These are phyloP conservation scores for Folsomia candida DNA, from an alignment of 2,888 invertebrate genomes.

Conservation along the genomic window DNA sequence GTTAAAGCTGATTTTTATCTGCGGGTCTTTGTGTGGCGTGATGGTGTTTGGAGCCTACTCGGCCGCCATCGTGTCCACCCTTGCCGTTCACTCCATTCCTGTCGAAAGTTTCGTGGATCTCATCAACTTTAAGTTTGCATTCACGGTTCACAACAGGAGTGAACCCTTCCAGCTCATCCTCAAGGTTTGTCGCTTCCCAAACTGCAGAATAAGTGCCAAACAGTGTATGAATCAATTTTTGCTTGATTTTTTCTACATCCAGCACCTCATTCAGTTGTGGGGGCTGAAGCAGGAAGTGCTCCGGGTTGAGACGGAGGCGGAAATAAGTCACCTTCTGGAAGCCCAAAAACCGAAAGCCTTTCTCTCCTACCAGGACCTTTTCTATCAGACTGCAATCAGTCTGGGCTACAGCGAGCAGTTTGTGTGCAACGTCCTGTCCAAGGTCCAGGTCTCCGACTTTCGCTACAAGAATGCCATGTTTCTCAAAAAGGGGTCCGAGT, in stretches of 20 bases:
- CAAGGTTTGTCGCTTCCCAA: no score
- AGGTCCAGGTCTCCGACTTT: constrained; percentile 13
- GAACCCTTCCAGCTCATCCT: constrained; percentile 6
- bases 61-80: constrained; percentile 35
- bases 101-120: constrained; percentile 27
- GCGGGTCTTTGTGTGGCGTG: constrained; percentile 24
- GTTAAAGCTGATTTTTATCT: constrained; percentile 17
- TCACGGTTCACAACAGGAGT: constrained; percentile 32
- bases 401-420: constrained; percentile 29
- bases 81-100: constrained; percentile 25
- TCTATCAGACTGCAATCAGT: constrained; percentile 27
- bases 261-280: constrained; percentile 24
- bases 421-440: constrained; percentile 25
- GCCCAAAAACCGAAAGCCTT: constrained; percentile 20
- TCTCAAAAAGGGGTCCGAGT: constrained; percentile 34
- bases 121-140: constrained; percentile 20
- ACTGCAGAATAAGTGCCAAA: no score
- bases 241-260: no score
- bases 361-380: constrained; percentile 32
- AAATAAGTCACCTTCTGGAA: constrained; percentile 29
- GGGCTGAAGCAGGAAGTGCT: constrained; percentile 19
- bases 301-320: constrained; percentile 23
- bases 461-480: constrained; percentile 33
- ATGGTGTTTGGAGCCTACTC: constrained; percentile 33
- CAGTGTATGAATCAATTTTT: not conserved